Conservation (phyloP, 2,113 vertebrate species). For the Tachuris rubrigastra region DNA sequence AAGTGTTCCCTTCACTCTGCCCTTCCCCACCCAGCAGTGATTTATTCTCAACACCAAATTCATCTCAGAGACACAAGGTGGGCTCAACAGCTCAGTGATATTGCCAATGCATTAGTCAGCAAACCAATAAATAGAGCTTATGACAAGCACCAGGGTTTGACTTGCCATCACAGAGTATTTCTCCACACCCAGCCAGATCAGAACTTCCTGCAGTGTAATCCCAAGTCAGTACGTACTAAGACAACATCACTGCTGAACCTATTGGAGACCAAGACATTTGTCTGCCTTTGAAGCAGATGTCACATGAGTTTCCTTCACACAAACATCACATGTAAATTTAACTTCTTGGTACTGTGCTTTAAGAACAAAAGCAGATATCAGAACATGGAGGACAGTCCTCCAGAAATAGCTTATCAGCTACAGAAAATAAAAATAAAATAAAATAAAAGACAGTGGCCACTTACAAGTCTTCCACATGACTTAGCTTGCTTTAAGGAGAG, state of each 20-base stretch:
- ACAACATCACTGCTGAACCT: constrained; percentile 58
- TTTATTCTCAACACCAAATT: not conserved
- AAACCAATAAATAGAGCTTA: not conserved
- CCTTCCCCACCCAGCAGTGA: not conserved
- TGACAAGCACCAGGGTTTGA: not conserved
- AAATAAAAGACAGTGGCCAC: constrained; percentile 55
- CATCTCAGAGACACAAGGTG: not conserved
- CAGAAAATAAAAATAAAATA: not conserved
- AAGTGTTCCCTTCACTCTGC: not conserved
- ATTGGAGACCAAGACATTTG: constrained; percentile 47
- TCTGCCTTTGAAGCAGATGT: constrained; percentile 55
- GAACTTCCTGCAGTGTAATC: constrained; percentile 47
- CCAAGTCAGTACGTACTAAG: constrained; percentile 49
- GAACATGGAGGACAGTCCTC: constrained; percentile 55
- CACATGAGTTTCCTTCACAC: constrained; percentile 62
- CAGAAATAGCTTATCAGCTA: constrained; percentile 61
- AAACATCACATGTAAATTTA: constrained; percentile 61
- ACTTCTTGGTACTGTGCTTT: constrained; percentile 70
- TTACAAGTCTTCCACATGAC: constrained; percentile 63
- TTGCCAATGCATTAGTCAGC: not conserved
- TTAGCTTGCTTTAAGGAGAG: constrained; percentile 62
- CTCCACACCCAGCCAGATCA: constrained; percentile 38
- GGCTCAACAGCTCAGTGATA: not conserved
- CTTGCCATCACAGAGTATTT: not conserved
- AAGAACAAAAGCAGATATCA: constrained; percentile 66